Percentiles rank a stretch among this genome's conserved stretches.
phyloP scores from a whole-genome alignment of 2,888 invertebrate species.

The Aleiodes testaceus region DNA sequence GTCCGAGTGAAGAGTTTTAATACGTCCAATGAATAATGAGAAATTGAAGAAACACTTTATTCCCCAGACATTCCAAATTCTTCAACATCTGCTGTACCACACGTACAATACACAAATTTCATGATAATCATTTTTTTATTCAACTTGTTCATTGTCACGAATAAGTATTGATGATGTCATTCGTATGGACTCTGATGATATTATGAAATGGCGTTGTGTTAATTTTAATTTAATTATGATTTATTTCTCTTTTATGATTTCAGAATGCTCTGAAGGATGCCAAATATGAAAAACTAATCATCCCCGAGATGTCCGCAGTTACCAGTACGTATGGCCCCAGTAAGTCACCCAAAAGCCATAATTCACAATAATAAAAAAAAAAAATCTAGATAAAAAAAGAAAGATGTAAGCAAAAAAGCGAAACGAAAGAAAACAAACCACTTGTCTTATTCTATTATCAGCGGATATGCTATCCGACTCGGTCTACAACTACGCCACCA shows the following conservation, averaged over 20 bases:
- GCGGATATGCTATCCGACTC: constrained; percentile 73
- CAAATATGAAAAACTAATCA: constrained; percentile 51
- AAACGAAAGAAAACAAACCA: constrained; percentile 27
- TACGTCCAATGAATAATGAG: too few species aligned
- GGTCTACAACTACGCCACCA: constrained; percentile 71
- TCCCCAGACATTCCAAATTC: constrained; percentile 21
- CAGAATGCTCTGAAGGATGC: constrained; percentile 68
- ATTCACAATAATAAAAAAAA: constrained; percentile 17
- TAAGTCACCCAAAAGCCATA: constrained; percentile 58
- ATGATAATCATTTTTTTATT: constrained; percentile 9
- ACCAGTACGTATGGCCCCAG: constrained; percentile 73
- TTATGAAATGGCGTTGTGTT: constrained; percentile 23
- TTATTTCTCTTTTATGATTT: constrained; percentile 54
- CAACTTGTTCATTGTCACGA: constrained; percentile 22
- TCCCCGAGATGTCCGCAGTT: constrained; percentile 72
- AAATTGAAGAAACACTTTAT: too few species aligned
- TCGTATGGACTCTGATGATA: constrained; percentile 23
- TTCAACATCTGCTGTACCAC: constrained; percentile 4
- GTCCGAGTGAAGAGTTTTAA: constrained; percentile 43
- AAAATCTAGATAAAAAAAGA: background rate
- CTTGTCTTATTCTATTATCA: constrained; percentile 50
- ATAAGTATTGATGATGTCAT: constrained; percentile 38
- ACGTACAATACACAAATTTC: constrained; percentile 6
- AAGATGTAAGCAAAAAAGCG: constrained; percentile 8
- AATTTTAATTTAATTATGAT: constrained; percentile 1